Percentiles rank a stretch among this genome's conserved stretches.
phyloP scores from a whole-genome alignment of 2,797 vertebrate species.

The Poecilia velifera region DNA sequence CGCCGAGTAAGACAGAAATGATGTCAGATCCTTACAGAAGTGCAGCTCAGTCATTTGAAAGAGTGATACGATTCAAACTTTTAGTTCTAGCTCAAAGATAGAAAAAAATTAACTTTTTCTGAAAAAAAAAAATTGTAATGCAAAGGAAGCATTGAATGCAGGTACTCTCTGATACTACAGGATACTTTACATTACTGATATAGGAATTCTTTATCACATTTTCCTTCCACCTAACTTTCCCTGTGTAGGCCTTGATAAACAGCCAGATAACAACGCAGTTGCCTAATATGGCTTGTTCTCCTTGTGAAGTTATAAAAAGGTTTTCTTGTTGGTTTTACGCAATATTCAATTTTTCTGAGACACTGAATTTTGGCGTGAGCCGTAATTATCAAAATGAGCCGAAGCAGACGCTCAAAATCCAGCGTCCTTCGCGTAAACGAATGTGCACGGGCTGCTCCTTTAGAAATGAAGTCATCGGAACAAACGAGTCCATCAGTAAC shows the following conservation, averaged over 20 bases:
- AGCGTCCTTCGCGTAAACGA: background rate
- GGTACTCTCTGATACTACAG: background rate
- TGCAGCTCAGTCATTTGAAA: background rate
- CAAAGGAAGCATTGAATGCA: background rate
- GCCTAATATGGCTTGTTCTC: background rate
- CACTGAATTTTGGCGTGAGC: background rate
- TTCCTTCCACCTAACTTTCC: background rate
- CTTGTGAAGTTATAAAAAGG: background rate
- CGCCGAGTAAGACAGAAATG: slow-evolving; percentile 82
- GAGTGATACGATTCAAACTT: background rate
- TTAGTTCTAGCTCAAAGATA: background rate
- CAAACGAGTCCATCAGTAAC: background rate
- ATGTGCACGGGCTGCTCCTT: background rate
- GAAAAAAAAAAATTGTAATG: background rate
- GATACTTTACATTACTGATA: background rate
- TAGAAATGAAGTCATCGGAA: background rate
- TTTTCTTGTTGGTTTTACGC: background rate
- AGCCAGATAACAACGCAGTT: background rate
- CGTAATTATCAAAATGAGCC: background rate
- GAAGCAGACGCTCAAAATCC: background rate
- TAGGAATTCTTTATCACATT: background rate
- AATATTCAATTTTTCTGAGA: background rate
- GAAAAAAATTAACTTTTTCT: background rate
- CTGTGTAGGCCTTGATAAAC: background rate
- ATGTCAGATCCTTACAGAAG: background rate